Percentiles rank a stretch among this genome's conserved stretches.
phyloP scores from a whole-genome alignment of 2,797 vertebrate genomes.

The Tokudaia tokunoshimensis region DNA sequence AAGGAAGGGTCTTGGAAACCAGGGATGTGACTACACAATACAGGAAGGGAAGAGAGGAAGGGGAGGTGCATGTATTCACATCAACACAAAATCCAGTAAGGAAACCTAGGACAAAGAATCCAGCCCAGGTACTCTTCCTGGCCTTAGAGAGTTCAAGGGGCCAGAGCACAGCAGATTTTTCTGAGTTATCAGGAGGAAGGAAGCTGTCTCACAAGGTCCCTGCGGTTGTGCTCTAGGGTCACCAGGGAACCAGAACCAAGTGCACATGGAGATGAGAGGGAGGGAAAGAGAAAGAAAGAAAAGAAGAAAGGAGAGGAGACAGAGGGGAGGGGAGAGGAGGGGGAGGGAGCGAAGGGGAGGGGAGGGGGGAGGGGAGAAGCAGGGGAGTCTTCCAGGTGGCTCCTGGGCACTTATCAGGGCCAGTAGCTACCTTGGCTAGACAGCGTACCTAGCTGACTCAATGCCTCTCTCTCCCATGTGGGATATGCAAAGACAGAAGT shows the following conservation, averaged over 20 bases:
- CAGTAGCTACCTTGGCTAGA: not conserved
- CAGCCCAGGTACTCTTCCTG: not conserved
- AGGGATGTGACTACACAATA: fast-evolving
- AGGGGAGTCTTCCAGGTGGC: not conserved
- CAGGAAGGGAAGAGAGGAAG: not conserved
- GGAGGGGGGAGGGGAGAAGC: too few species aligned
- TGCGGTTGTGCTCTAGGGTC: not conserved
- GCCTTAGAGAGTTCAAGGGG: not conserved
- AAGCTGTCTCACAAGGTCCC: fast-evolving
- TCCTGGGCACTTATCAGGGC: not conserved
- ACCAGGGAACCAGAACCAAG: not conserved
- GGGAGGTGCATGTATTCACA: not conserved
- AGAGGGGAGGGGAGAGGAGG: too few species aligned
- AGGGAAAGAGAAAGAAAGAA: too few species aligned
- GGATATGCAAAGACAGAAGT: not conserved
- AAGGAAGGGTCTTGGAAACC: not conserved
- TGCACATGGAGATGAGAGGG: not conserved
- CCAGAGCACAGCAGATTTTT: not conserved
- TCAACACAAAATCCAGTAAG: not conserved
- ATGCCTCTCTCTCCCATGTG: not conserved
- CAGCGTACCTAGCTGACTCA: fast-evolving
- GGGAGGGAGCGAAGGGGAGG: not conserved
- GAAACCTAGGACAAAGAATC: not conserved
- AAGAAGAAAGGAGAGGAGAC: too few species aligned
- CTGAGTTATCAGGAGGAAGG: not conserved